Evolutionary conservation across 2,113 vertebrate species (phyloP).

Genomic region (Malurus alboscapulatus): DNA sequence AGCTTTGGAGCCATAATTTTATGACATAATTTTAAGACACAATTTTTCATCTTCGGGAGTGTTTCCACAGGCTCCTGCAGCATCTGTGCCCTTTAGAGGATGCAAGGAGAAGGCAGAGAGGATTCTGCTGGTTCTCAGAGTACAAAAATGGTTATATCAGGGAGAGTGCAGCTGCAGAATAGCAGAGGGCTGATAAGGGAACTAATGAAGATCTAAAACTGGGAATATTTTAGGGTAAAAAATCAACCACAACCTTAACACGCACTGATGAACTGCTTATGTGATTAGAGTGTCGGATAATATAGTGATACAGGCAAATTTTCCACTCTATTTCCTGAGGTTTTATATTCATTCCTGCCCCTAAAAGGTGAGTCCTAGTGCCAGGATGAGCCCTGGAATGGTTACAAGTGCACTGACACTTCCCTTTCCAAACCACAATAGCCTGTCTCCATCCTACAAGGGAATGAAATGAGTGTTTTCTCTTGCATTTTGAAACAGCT

Average conservation of each 20-base stretch:
- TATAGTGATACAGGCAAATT: slow-evolving; percentile 44
- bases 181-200: not conserved
- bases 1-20: not conserved
- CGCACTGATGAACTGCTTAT: slow-evolving; percentile 36
- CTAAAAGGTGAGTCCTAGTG: not conserved
- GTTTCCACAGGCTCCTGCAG: not conserved
- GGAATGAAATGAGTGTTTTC: not conserved
- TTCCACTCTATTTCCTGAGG: slow-evolving; percentile 72
- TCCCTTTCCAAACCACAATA: not conserved
- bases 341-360: not conserved
- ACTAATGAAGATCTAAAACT: not conserved
- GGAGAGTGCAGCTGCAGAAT: not conserved
- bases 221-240: slow-evolving; percentile 34
- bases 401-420: not conserved
- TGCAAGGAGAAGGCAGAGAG: not conserved
- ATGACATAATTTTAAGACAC: not conserved
- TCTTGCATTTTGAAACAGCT: not conserved
- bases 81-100: not conserved
- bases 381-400: not conserved
- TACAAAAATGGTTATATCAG: not conserved
- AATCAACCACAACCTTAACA: slow-evolving; percentile 26
- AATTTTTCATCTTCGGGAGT: not conserved
- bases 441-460: not conserved
- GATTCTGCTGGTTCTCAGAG: not conserved
- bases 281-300: slow-evolving; percentile 49